Evolutionary conservation across 2,113 vertebrate species (phyloP).

Genomic region (Atrichornis clamosus): DNA sequence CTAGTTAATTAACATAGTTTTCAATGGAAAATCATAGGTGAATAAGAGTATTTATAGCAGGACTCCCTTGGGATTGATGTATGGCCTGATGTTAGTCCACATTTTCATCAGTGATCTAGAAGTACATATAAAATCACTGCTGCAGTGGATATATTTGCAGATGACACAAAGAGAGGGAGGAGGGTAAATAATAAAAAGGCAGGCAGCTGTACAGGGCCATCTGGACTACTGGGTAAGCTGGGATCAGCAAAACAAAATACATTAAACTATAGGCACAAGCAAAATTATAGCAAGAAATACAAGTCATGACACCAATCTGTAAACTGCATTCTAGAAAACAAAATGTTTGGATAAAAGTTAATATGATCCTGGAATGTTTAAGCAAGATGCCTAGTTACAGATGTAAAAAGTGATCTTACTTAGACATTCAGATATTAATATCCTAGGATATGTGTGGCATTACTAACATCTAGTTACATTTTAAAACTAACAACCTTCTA

Average conservation of each 20-base stretch:
- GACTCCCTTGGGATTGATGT: not conserved
- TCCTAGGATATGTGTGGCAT: not conserved
- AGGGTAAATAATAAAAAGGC: slow-evolving; percentile 12
- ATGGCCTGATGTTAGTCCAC: not conserved
- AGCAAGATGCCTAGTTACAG: not conserved
- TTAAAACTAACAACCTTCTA: not conserved
- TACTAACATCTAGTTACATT: not conserved
- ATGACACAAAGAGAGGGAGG: not conserved
- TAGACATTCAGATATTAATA: not conserved
- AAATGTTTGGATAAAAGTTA: not conserved
- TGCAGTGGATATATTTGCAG: not conserved
- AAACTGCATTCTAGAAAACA: not conserved
- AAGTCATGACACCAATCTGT: not conserved
- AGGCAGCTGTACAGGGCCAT: slow-evolving; percentile 26
- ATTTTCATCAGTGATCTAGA: not conserved
- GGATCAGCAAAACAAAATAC: not conserved
- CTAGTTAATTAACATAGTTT: not conserved
- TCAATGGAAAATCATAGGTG: not conserved
- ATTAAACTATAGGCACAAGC: not conserved
- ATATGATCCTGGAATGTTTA: not conserved
- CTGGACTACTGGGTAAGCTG: not conserved
- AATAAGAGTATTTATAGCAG: not conserved
- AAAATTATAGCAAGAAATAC: not conserved
- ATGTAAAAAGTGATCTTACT: not conserved
- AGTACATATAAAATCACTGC: not conserved